Evolutionary conservation across 2,797 vertebrate genomes (phyloP).

Genomic region (Pteropus rufus): DNA sequence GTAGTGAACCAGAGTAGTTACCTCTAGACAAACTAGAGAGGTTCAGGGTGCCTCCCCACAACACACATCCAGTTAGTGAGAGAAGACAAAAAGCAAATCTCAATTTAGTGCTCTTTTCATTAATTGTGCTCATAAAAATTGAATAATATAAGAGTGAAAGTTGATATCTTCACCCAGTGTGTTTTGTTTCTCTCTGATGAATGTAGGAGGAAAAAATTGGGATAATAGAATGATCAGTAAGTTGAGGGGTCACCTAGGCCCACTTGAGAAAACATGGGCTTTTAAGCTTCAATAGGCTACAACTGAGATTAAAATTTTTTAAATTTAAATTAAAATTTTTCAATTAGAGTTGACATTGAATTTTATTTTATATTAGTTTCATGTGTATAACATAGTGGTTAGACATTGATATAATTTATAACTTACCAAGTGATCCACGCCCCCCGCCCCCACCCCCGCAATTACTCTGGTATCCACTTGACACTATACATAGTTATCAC

Average conservation of each 20-base stretch:
- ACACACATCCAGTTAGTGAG: background rate
- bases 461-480: too few relatives aligned
- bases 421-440: too few relatives aligned
- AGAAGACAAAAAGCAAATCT: background rate
- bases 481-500: too few relatives aligned
- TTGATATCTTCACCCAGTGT: background rate
- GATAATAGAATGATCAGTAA: background rate
- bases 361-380: too few relatives aligned
- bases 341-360: too few relatives aligned
- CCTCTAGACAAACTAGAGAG: background rate
- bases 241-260: background rate
- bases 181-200: background rate
- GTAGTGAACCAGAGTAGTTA: background rate
- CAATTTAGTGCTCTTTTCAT: background rate
- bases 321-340: too few relatives aligned
- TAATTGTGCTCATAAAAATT: background rate
- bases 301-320: background rate
- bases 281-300: background rate
- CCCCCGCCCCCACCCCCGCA: too few relatives aligned
- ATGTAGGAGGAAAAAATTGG: background rate
- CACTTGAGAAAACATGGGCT: background rate
- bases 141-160: background rate
- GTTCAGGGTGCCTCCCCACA: too few relatives aligned
- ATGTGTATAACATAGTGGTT: too few relatives aligned
- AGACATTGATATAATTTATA: too few relatives aligned